Conservation (phyloP, 1,140 invertebrate genomes). For the Atta colombica region DNA sequence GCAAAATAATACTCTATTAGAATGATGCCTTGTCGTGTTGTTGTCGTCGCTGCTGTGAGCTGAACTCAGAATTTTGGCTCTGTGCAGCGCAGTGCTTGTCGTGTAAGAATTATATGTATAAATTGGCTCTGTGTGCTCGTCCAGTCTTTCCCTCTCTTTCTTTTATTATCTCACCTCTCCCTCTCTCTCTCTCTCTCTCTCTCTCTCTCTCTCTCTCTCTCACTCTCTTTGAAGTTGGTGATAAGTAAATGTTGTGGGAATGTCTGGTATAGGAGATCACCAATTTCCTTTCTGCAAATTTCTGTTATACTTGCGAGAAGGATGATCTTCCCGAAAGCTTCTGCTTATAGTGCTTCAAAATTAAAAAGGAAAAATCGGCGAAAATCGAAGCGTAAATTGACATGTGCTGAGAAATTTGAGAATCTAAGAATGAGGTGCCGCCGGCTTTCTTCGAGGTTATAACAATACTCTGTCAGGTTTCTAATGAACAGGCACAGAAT, state of each 20-base stretch:
- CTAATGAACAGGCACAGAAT: neutral
- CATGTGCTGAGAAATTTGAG: neutral
- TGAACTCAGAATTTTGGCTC: conserved; percentile 27
- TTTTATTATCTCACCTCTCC: neutral
- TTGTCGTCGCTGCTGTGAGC: conserved; percentile 40
- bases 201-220: neutral
- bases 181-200: neutral
- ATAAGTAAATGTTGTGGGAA: conserved; percentile 15
- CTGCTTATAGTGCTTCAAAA: neutral
- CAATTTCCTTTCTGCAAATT: neutral
- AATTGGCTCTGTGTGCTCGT: conserved; percentile 34
- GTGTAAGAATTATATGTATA: conserved; percentile 50
- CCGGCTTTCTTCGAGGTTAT: conserved; percentile 13
- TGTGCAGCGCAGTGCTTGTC: conserved; percentile 29
- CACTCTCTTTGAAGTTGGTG: neutral
- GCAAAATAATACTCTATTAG: conserved; percentile 72
- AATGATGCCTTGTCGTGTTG: conserved; percentile 55
- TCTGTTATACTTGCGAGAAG: neutral
- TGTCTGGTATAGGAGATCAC: neutral
- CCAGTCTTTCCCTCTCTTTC: conserved; percentile 28
- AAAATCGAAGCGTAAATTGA: neutral
- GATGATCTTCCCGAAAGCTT: neutral
- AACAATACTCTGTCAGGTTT: neutral
- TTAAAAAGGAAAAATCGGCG: neutral
- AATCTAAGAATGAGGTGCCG: neutral